Percentiles rank a stretch among this genome's conserved stretches.
Conservation (phyloP, 92 coral and sea anemone genomes). For the Parazoanthus atlanticus region DNA sequence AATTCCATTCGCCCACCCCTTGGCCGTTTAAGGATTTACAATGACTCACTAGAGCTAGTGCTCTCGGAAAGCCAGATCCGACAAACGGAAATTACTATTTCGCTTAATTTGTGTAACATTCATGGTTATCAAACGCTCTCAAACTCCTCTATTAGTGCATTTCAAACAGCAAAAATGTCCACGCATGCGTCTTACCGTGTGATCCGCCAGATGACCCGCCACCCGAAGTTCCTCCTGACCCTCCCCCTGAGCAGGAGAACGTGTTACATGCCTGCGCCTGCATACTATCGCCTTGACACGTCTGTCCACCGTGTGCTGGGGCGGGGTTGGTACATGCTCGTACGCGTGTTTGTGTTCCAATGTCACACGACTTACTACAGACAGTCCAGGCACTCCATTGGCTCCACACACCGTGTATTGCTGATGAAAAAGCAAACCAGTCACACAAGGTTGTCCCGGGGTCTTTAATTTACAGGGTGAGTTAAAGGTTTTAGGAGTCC, state of each 20-base stretch:
- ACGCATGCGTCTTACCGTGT: not conserved
- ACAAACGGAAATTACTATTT: too few relatives aligned
- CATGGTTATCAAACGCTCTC: not conserved
- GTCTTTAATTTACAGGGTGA: not conserved
- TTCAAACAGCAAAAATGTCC: not conserved
- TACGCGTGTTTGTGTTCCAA: conserved; percentile 12
- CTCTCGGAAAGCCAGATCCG: too few relatives aligned
- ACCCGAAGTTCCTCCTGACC: not conserved
- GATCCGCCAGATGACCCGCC: not conserved
- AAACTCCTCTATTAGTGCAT: not conserved
- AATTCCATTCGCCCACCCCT: too few relatives aligned
- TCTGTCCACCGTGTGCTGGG: conserved; percentile 11
- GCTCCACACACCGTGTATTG: conserved; percentile 33
- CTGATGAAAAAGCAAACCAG: not conserved
- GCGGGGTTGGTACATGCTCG: conserved; percentile 27
- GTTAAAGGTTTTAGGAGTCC: too few relatives aligned
- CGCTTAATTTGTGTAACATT: not conserved
- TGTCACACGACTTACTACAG: conserved; percentile 22
- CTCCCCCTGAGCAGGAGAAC: not conserved
- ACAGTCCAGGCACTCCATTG: conserved; percentile 26
- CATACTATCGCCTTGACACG: conserved; percentile 7
- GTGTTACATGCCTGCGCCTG: conserved; percentile 8
- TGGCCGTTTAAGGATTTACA: too few relatives aligned
- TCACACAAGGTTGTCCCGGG: not conserved
- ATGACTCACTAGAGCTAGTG: too few relatives aligned